Conservation (phyloP, 1,140 invertebrate species). For the Drosophila rufa region DNA sequence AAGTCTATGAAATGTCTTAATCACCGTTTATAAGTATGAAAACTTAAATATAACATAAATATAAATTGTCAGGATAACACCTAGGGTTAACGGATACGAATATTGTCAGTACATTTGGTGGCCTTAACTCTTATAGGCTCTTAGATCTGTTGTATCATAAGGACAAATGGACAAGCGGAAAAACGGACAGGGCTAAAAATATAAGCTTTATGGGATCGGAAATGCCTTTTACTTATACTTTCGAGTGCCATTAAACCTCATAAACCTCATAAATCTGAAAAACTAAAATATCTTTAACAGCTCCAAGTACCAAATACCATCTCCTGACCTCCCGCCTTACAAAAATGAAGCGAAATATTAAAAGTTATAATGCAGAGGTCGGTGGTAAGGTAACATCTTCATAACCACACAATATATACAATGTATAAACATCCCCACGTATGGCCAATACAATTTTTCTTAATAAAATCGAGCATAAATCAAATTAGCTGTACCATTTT, state of each 20-base stretch:
- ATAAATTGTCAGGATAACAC: no score
- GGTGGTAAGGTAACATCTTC: conserved; percentile 40
- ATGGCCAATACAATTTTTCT: conserved; percentile 58
- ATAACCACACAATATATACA: conserved; percentile 2
- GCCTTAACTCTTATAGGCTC: no score
- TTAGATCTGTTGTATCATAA: background rate
- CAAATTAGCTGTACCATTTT: conserved; percentile 79
- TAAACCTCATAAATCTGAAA: background rate
- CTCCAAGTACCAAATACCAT: background rate
- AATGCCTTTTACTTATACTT: background rate
- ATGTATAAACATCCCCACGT: background rate
- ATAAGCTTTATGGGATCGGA: background rate
- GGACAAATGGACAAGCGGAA: background rate
- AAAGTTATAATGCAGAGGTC: background rate
- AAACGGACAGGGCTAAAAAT: background rate
- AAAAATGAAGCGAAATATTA: conserved; percentile 3
- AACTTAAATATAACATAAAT: no score
- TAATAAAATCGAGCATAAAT: conserved; percentile 74
- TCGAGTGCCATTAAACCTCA: no score
- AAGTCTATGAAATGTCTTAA: no score
- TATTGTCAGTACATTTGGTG: no score
- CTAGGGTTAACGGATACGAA: no score
- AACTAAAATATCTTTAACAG: background rate
- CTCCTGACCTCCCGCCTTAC: background rate
- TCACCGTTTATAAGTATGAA: no score